Evolutionary conservation across 1,140 invertebrate genomes (phyloP).

Genomic region (Spodoptera frugiperda): DNA sequence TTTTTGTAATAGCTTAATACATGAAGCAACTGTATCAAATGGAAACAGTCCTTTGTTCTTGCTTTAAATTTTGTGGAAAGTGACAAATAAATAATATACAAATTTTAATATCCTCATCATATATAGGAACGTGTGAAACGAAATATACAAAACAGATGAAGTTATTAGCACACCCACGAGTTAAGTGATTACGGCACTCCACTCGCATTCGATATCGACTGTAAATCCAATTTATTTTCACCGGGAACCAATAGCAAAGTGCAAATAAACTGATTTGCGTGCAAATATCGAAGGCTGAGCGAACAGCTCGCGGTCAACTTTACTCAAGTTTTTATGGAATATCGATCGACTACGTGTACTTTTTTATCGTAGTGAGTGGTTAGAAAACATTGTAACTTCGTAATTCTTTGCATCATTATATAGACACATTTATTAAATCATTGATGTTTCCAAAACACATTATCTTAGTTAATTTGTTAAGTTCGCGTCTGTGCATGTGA

Average conservation of each 20-base stretch:
- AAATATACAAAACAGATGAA: conserved; percentile 12
- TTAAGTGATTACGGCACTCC: neutral
- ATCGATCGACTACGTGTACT: neutral
- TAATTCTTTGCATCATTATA: too few relatives aligned
- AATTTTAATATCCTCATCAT: too few relatives aligned
- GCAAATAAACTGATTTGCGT: conserved; percentile 39
- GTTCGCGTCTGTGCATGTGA: conserved; percentile 2
- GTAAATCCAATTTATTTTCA: conserved; percentile 36
- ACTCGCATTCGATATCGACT: conserved; percentile 14
- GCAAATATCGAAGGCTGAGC: conserved; percentile 15
- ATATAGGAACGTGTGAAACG: too few relatives aligned
- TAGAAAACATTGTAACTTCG: neutral
- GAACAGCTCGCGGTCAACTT: conserved; percentile 14
- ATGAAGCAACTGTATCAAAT: too few relatives aligned
- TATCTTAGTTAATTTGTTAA: conserved; percentile 23
- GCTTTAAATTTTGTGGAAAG: too few relatives aligned
- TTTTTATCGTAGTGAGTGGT: neutral
- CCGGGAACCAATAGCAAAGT: neutral
- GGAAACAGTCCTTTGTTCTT: too few relatives aligned
- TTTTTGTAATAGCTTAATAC: too few relatives aligned
- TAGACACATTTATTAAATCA: neutral
- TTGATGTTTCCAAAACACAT: neutral
- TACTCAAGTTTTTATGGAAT: conserved; percentile 16
- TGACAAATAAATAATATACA: too few relatives aligned
- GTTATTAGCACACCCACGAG: conserved; percentile 27